Evolutionary conservation across 2,888 invertebrate genomes (phyloP).

Genomic region (Coelopa pilipes): DNA sequence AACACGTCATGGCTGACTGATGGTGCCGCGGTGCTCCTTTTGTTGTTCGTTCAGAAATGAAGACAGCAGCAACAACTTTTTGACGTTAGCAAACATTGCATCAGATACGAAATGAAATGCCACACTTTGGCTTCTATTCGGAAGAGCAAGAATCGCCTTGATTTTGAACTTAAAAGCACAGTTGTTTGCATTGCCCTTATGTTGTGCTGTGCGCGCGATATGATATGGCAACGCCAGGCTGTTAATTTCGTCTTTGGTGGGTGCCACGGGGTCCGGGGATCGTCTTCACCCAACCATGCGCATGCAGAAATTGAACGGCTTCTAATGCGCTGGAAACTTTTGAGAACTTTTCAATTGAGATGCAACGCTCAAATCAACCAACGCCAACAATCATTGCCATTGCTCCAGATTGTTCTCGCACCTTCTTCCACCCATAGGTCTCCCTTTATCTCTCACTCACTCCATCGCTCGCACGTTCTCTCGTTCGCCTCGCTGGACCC

Average conservation of each 20-base stretch:
- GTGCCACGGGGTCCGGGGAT: no score
- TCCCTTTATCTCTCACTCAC: neutral
- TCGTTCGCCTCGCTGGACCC: no score
- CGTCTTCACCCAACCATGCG: no score
- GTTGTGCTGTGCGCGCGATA: no score
- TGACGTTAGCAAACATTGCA: conserved; percentile 4
- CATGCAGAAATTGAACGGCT: neutral
- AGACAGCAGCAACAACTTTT: neutral
- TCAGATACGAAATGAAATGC: conserved; percentile 2
- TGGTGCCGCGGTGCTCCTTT: neutral
- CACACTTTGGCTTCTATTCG: neutral
- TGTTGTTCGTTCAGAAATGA: neutral
- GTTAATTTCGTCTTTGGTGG: no score
- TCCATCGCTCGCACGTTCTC: neutral
- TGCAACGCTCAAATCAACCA: neutral
- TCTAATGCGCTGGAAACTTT: conserved; percentile 1
- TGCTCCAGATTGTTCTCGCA: neutral
- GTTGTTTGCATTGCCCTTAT: no score
- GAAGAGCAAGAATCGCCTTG: conserved; percentile 41
- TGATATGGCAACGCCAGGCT: no score
- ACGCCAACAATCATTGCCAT: neutral
- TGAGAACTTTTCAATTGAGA: neutral
- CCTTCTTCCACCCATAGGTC: neutral
- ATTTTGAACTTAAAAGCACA: conserved; percentile 50
- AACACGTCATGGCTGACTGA: neutral